Base-by-base conservation (phyloP, 2,888 invertebrate genomes). In the Linnaemya vulpina region DNA sequence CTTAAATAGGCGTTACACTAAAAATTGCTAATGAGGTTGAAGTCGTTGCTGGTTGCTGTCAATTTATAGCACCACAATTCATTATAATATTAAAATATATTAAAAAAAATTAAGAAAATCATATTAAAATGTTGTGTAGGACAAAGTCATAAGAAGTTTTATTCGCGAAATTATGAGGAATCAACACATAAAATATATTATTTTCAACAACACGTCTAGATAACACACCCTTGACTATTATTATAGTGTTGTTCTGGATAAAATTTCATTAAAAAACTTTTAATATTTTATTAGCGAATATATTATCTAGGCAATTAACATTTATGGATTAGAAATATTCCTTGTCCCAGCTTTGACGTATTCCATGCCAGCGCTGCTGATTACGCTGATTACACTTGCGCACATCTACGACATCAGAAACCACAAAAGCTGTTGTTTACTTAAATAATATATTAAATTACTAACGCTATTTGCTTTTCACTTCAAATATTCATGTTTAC, bases 401-500 rank as follows among this genome's bases (percentile, higher is more conserved):
- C 8, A 40, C 9, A 40, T 40, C 10, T 40, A 8, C 11, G 40
- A 40, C 1, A 13, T 30, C 30, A 40, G 13, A 40, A 40, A 1
- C 40, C 46, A 10, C 11, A 51, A 51, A 58, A 58, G n/a, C 2
- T 55, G 15, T 60, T 60, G 17, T 60, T 60, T 17, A 9, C 38
- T 8, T 30, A 60, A 11, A 1, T 17, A 38, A 38, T 60, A 38
- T 8, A 58, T 9, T 3, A 30, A 15, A 1, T 30, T 15, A 58
- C 15, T 35, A 3, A n/a, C 30, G n/a, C 30, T 65, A 49, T 58
- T 20, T 46, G 1, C 46, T 67, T 73, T 43, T 71, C 65, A 60
- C 9, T 53, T 13, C 13, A 53, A 13, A 53, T 68, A 58, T 20
- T 15, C 35, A 17, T n/a, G 13, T 60, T 60, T 62, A 30, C 58